Base-by-base conservation (phyloP, 37 sponge, comb jelly and placozoan genomes). In the Chondrosia reniformis region DNA sequence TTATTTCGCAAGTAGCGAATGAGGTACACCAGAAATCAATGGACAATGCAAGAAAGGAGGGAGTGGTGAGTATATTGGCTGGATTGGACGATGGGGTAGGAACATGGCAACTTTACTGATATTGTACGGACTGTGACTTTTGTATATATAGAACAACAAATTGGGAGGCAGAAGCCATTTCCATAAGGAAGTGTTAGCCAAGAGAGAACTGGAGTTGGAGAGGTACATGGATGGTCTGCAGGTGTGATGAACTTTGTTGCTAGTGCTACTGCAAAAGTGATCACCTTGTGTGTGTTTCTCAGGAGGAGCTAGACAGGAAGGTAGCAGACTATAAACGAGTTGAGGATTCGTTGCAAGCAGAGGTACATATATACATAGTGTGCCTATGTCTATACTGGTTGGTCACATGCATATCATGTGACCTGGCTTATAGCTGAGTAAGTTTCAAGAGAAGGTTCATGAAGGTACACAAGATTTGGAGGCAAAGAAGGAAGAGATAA, bases 131-230 rank as follows among this genome's bases (percentile, higher is more conserved):
- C 15, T 49, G 52, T 49, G 52, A 19, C 31, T 36, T 28, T 31
- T 40, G 40, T 69, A 21, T 31, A 24, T 69, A 44, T 40, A 69
- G 72, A 21, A 24, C n/a, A 2, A 2, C n/a, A 44, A 34, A 13
- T 42, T 25, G 42, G 44, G 15, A 1, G 43, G 4, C 1, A 25
- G 42, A 44, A 69, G 36, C 44, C 72, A 69, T 44, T 69, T 42
- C 41, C 72, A 69, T 25, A 24, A 69, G 36, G 72, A 34, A 21
- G 24, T 69, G 40, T 24, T 69, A 17, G 72, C 39, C 6, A 69
- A 25, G 72, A 69, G 72, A 69, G 72, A 36, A 25, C 44, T 25
- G 1, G 72, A 69, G 72, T 44, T 69, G 9, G 44, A 69, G 43
- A 69, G 43, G 44, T 44, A 39, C 43, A 40, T 69, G 72, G 72